Percentiles rank a stretch among this genome's conserved stretches.
phyloP scores from a whole-genome alignment of 2,113 vertebrate genomes.

The Chionomys nivalis region DNA sequence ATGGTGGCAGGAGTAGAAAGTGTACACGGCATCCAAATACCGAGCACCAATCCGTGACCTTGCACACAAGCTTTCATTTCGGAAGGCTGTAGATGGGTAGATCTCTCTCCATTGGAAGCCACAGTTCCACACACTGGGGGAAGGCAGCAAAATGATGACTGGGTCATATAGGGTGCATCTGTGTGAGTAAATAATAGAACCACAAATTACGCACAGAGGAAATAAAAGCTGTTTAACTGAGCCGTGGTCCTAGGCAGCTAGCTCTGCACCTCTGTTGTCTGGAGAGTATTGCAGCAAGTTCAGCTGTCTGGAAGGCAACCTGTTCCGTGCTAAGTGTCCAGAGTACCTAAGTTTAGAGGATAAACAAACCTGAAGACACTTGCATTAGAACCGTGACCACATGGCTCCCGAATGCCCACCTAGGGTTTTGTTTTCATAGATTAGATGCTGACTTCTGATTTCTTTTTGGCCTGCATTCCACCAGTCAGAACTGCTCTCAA shows the following conservation, averaged over 20 bases:
- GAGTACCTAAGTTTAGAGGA: background rate
- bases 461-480: background rate
- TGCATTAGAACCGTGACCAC: background rate
- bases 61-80: slow-evolving; percentile 38
- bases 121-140: background rate
- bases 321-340: background rate
- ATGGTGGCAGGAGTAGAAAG: slow-evolving; percentile 33
- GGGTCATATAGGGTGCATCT: background rate
- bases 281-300: background rate
- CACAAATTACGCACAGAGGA: background rate
- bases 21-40: background rate
- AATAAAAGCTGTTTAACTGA: background rate
- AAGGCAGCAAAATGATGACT: slow-evolving; percentile 13
- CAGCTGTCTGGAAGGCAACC: background rate
- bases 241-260: background rate
- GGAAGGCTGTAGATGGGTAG: background rate
- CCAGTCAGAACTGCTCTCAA: background rate
- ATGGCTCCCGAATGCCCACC: background rate
- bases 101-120: slow-evolving; percentile 11
- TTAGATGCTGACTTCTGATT: background rate
- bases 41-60: slow-evolving; percentile 6
- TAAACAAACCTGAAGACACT: background rate
- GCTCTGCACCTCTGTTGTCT: background rate
- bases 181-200: background rate
- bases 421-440: background rate